Percentiles rank a stretch among this genome's conserved stretches.
Evolutionary conservation across 2,113 vertebrate genomes (phyloP).

Genomic region (Psettodes erumei): DNA sequence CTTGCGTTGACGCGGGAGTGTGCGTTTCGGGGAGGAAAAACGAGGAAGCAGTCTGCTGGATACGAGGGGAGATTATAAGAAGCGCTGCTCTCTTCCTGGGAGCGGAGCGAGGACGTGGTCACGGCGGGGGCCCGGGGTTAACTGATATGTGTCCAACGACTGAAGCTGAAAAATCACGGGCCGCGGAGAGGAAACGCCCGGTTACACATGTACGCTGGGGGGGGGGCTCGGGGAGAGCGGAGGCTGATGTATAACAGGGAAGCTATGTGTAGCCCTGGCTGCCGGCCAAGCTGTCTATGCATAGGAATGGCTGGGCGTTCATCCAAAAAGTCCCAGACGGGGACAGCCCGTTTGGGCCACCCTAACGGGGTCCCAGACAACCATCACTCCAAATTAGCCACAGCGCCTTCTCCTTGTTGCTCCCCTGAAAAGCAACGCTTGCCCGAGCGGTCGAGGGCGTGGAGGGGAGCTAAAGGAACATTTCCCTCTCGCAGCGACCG

Average conservation of each 20-base stretch:
- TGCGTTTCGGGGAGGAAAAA: conserved; percentile 40
- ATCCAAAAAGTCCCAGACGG: conserved; percentile 45
- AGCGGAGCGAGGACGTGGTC: conserved; percentile 18
- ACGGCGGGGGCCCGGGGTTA: too few relatives aligned
- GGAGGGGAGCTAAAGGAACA: too few relatives aligned
- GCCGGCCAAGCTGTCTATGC: conserved; percentile 16
- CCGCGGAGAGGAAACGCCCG: conserved; percentile 8
- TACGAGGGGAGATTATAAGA: conserved; percentile 33
- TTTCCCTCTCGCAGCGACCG: not conserved
- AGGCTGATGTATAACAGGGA: not conserved
- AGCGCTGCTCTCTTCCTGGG: conserved; percentile 42
- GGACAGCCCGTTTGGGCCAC: conserved; percentile 20
- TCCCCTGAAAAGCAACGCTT: conserved; percentile 12
- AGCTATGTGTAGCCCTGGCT: conserved; percentile 27
- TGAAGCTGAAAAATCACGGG: too few relatives aligned
- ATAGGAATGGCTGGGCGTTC: conserved; percentile 34
- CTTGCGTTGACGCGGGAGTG: not conserved
- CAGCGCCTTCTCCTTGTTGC: not conserved
- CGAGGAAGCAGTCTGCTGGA: conserved; percentile 41
- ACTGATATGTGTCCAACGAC: not conserved
- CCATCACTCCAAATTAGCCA: conserved; percentile 35
- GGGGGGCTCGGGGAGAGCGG: not conserved
- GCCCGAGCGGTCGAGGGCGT: too few relatives aligned
- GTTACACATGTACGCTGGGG: not conserved
- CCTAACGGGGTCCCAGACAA: conserved; percentile 35